Evolutionary conservation across 2,888 invertebrate species (phyloP), one percentile per base, ranked within the genome.

Genomic region (Ferdinandea cuprea): DNA sequence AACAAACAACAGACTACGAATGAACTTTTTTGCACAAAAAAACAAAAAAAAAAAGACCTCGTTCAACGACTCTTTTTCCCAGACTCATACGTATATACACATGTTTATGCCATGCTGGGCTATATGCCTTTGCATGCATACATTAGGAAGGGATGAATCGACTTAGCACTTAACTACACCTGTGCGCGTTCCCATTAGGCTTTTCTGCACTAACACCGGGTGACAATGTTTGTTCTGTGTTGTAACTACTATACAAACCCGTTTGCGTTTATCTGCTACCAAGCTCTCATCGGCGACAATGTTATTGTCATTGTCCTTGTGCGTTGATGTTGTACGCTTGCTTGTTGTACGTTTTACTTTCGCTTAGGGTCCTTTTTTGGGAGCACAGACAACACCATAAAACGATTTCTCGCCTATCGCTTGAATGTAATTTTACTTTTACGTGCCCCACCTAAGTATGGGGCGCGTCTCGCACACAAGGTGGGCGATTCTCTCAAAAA

Each of bases 151-250:
- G 76, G 74, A 81, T 79, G 84, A 85, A 85, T 86, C 86, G 87
- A 74, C 66, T 85, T 68, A 81, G 86, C 87, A 88, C 88, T 89
- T 88, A 88, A 85, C 85, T 86, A 80, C 89, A 89, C 87, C 89
- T 89, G 89, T 86, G 85, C 58, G 63, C 81, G 81, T 89, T 89
- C 89, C 87, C 89, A 89, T 86, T 88, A 88, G 85, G 79, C 73
- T 72, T 80, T 73, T 73, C 63, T 46, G 59, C 54, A 63, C 66
- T 54, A 56, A 72, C 66, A 71, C 52, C 72, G 50, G 69, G 63
- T 50, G 69, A 78, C 66, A 83, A 78, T 83, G 78, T 78, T 83
- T 71, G 71, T 72, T 68, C 72, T 46, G 52, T 50, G 66, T 72
- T 83, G 83, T 78, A 77, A 78, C 48, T 61, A 78, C 48, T 61